Base-by-base conservation (phyloP, 2,113 vertebrate species). In the Microcebus jonahi region DNA sequence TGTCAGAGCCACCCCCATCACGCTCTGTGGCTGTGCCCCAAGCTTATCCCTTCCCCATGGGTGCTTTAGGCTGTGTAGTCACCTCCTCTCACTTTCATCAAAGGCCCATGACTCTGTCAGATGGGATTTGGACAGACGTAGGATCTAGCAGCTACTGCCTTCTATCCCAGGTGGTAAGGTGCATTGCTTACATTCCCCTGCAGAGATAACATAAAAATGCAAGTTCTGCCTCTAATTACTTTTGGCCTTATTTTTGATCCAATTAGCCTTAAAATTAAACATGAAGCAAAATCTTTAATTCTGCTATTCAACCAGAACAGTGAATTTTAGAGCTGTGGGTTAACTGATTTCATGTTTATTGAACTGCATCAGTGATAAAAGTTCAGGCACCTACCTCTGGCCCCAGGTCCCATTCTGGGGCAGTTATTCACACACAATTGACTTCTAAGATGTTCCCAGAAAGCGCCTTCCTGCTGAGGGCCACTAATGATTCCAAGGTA, bases 391-490 rank as follows among this genome's bases (percentile, higher is more conserved):
- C 84, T 70, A 97, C 75, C 95, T 95, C 95, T 82, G 95, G 91
- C 97, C 80, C 82, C 81, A 15, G 80, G 80, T 59, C 75, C 50
- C 76, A 89, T 92, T 94, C 94, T 90, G 89, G 71, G 84, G 50
- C 4, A 13, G 65, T 95, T 97, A 96, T 92, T 95, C 95, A 97
- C 68, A 96, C 83, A 97, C 96, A 98, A 88, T 39, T 97, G 97
- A 94, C 95, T 97, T 95, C 75, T 67, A 84, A 94, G 96, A 95
- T 84, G 92, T 95, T 97, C 87, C 95, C 96, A 81, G 42, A 48
- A 77, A 94, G 85, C 65, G 95, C 95, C 87, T 94, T 94, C 93
- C 94, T 88, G 67, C 79, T 45, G 50, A 95, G 94, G 88, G 65
- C 83, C 96, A 95, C 81, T 84, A 80, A 93, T 85, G 83, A 96